These are phyloP conservation scores for Sardinella longiceps DNA, from an alignment of 2,797 vertebrate species.

Conservation along the genomic window DNA sequence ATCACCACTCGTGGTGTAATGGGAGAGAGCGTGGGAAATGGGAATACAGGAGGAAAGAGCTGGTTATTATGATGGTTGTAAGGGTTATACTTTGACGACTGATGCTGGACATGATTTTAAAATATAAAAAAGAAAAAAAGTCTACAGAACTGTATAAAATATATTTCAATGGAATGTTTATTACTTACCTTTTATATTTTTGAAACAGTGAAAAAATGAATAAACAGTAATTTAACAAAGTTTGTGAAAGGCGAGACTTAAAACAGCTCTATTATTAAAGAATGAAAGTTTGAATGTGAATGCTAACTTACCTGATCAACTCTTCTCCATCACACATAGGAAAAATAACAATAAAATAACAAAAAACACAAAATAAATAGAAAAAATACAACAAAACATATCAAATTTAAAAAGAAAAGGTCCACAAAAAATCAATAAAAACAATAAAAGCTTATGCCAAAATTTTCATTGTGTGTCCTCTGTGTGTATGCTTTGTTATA, in stretches of 20 bases:
- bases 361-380: constrained; percentile 49
- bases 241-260: constrained; percentile 75
- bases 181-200: constrained; percentile 83
- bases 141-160: constrained; percentile 77
- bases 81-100: constrained; percentile 64
- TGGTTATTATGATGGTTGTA: constrained; percentile 63
- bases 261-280: constrained; percentile 73
- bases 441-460: constrained; percentile 77
- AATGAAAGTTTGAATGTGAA: constrained; percentile 80
- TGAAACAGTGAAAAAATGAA: constrained; percentile 75
- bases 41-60: constrained; percentile 54
- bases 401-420: constrained; percentile 71
- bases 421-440: constrained; percentile 73
- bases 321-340: constrained; percentile 74
- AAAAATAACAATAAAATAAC: constrained; percentile 61
- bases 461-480: constrained; percentile 66
- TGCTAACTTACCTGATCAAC: constrained; percentile 78
- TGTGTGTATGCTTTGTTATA: constrained; percentile 48
- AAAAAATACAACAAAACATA: constrained; percentile 62
- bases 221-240: constrained; percentile 72
- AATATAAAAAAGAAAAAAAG: constrained; percentile 54
- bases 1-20: not conserved
- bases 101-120: constrained; percentile 69
- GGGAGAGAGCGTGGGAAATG: constrained; percentile 50
- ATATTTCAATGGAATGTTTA: constrained; percentile 83